phyloP scores from a whole-genome alignment of 2,113 vertebrate genomes.

The Hylia prasina region DNA sequence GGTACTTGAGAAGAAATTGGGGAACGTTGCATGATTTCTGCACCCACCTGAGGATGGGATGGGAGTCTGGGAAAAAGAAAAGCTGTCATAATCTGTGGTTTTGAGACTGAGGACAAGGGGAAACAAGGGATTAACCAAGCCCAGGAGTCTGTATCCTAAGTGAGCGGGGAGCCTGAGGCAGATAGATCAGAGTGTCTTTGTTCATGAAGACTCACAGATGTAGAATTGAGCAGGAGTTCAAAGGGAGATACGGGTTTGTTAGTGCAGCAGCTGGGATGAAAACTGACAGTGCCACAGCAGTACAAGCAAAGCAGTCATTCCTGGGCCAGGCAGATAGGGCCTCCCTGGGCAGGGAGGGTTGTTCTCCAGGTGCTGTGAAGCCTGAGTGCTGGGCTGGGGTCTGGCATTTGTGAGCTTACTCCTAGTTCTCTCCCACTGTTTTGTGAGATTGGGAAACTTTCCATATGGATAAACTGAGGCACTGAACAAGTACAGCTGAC shows the following conservation, averaged over 20 bases:
- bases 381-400: background rate
- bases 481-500: background rate
- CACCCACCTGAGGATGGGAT: background rate
- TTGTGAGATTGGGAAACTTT: background rate
- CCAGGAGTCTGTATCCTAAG: background rate
- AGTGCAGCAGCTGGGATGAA: background rate
- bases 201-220: background rate
- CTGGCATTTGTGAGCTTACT: background rate
- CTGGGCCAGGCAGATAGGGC: background rate
- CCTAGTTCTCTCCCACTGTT: background rate
- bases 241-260: background rate
- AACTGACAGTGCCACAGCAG: background rate
- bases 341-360: background rate
- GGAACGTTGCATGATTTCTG: background rate
- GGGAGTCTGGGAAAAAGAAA: background rate
- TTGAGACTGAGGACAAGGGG: background rate
- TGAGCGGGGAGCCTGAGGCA: background rate
- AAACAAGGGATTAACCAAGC: background rate
- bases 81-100: background rate
- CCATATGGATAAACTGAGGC: background rate
- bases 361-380: background rate
- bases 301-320: accelerated
- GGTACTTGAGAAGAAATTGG: background rate
- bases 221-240: background rate
- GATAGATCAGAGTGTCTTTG: background rate